A percentile compares a stretch with the other conserved stretches of the same genome.
These are phyloP conservation scores for Macrocentrus cingulum DNA, from an alignment of 1,140 invertebrate species.

Conservation along the genomic window DNA sequence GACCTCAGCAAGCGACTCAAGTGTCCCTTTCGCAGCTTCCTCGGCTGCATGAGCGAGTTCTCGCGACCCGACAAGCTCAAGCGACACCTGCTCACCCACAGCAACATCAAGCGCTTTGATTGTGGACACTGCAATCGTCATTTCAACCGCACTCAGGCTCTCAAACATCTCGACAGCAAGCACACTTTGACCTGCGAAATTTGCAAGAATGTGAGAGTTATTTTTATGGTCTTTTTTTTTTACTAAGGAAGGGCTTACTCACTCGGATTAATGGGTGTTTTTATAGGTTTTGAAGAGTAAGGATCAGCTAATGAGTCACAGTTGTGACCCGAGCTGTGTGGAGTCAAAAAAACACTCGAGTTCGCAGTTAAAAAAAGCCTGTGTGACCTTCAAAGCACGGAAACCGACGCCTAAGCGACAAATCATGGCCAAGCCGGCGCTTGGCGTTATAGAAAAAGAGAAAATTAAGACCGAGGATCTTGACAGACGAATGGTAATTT, in stretches of 20 bases:
- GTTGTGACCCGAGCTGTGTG: conserved; percentile 46
- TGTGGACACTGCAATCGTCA: conserved; percentile 59
- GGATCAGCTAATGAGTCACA: conserved; percentile 51
- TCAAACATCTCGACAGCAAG: conserved; percentile 55
- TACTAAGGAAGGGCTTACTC: not conserved
- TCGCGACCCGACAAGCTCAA: conserved; percentile 63
- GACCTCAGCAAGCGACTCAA: conserved; percentile 67
- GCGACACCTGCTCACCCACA: conserved; percentile 66
- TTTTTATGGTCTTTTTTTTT: not conserved
- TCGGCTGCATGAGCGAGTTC: conserved; percentile 71
- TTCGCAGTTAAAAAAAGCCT: conserved; percentile 51
- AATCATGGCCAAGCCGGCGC: conserved; percentile 42
- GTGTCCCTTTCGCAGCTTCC: conserved; percentile 67
- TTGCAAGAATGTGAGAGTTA: conserved; percentile 48
- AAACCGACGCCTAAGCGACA: conserved; percentile 54
- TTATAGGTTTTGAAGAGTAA: conserved; percentile 51
- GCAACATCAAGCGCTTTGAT: conserved; percentile 61
- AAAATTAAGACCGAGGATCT: conserved; percentile 47
- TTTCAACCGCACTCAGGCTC: conserved; percentile 61
- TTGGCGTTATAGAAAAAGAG: conserved; percentile 44
- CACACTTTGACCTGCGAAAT: conserved; percentile 53
- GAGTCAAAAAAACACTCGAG: conserved; percentile 48
- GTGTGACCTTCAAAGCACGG: conserved; percentile 50
- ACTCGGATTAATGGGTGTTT: conserved; percentile 9
- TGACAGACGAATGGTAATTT: conserved; percentile 42